Evolutionary conservation across 2,888 invertebrate species (phyloP), one percentile per base, ranked within the genome.

Genomic region (Lasioglossum calceatum): DNA sequence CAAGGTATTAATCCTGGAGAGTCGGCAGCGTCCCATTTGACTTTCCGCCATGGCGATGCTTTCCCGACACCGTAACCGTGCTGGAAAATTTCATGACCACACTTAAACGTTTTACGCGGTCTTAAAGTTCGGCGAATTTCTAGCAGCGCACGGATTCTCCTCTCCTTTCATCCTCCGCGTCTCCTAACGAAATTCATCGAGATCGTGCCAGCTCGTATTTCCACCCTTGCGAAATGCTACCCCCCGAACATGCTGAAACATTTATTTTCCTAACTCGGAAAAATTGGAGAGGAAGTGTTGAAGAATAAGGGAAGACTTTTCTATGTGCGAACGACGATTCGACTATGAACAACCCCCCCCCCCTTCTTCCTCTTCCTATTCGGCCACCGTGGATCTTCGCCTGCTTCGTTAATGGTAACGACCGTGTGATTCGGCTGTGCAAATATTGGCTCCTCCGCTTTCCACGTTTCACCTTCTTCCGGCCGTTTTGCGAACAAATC

Each of bases 371-470:
- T 27, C n/a, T 58, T 77, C 64, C 73, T 77, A 44, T 32, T 44
- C 54, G 36, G 71, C 19, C 4, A 39, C 16, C 47, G 44, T 58
- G n/a, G 64, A 77, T 73, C 54, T 47, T 19, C 74, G 54, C 42
- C 14, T 67, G 64, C 32, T 71, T 67, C 74, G 50, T 70, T 84
- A 86, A 90, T 86, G 76, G 79, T 75, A 77, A 82, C 64, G 82
- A 79, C 80, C 84, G 83, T 88, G 85, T 85, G 86, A 89, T 84
- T 89, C 80, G 80, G 73, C 39, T 79, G 61, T 71, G 88, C 86
- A 90, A 90, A 90, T 90, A 88, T 90, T 90, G 81, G 86, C 32
- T 72, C 73, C 79, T 50, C 39, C 44, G 79, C 70, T 76, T 81
- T 81, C 71, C 72, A 44, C 78, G 75, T n/a, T 71, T 71, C 81